These are phyloP conservation scores for Oreonectes daqikongensis DNA, from an alignment of 2,797 vertebrate genomes.

Conservation along the genomic window DNA sequence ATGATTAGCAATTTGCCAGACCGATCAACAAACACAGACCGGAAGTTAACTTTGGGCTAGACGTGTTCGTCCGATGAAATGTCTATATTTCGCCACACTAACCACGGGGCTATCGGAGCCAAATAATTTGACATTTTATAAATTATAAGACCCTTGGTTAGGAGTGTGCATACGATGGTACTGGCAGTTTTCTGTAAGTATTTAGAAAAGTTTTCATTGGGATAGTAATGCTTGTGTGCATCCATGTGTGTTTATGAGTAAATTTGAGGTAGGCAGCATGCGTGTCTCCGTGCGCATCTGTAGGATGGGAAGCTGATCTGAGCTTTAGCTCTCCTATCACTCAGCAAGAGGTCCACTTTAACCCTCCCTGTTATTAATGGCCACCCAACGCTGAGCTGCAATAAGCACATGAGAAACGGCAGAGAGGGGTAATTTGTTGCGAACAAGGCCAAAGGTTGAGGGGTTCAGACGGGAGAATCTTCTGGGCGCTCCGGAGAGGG, in stretches of 20 bases:
- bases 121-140: no score
- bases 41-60: no score
- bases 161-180: no score
- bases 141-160: no score
- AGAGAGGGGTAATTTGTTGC: constrained; percentile 52
- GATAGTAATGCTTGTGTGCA: neutral
- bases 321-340: constrained; percentile 50
- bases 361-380: constrained; percentile 48
- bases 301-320: constrained; percentile 39
- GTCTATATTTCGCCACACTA: no score
- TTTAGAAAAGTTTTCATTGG: neutral
- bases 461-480: constrained; percentile 62
- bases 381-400: constrained; percentile 53
- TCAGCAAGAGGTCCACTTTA: constrained; percentile 43
- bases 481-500: constrained; percentile 48
- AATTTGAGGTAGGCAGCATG: neutral
- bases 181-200: neutral
- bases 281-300: neutral
- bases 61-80: no score
- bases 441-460: constrained; percentile 59
- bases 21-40: no score
- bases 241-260: constrained; percentile 1
- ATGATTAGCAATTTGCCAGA: no score
- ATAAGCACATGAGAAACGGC: constrained; percentile 50
- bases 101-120: no score